Conservation (phyloP, 1,140 invertebrate species). For the Zaprionus nigranus region DNA sequence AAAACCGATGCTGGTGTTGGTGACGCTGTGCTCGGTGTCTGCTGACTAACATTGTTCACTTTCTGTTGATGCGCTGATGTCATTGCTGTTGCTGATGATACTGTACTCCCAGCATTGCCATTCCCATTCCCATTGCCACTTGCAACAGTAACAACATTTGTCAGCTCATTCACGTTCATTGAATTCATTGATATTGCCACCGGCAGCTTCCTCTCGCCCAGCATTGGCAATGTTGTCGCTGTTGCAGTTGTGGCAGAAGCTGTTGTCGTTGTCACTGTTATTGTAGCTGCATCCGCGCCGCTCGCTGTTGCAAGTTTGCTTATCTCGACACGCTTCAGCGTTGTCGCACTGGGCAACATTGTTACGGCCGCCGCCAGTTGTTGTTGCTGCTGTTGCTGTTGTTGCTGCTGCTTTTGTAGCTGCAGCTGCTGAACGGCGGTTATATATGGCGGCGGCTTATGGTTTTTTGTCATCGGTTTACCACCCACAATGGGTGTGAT, state of each 20-base stretch:
- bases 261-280: conserved; percentile 38
- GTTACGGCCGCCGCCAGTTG: conserved; percentile 80
- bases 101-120: background rate
- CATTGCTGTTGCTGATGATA: conserved; percentile 1
- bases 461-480: conserved; percentile 83
- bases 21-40: conserved; percentile 23
- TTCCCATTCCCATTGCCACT: conserved; percentile 26
- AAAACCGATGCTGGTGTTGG: conserved; percentile 60
- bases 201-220: conserved; percentile 30
- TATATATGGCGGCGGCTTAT: conserved; percentile 82
- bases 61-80: conserved; percentile 18
- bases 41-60: conserved; percentile 21
- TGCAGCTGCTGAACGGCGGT: conserved; percentile 82
- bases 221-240: conserved; percentile 38
- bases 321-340: conserved; percentile 77
- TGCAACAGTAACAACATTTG: conserved; percentile 7
- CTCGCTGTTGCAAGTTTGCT: conserved; percentile 47
- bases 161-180: conserved; percentile 28
- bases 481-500: conserved; percentile 78
- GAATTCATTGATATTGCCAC: conserved; percentile 36
- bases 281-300: conserved; percentile 32
- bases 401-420: conserved; percentile 76
- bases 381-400: conserved; percentile 77
- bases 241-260: conserved; percentile 29
- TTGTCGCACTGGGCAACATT: conserved; percentile 81